Base-by-base conservation (phyloP, 2,797 vertebrate genomes). In the Gymnoscopelus microlampas region DNA sequence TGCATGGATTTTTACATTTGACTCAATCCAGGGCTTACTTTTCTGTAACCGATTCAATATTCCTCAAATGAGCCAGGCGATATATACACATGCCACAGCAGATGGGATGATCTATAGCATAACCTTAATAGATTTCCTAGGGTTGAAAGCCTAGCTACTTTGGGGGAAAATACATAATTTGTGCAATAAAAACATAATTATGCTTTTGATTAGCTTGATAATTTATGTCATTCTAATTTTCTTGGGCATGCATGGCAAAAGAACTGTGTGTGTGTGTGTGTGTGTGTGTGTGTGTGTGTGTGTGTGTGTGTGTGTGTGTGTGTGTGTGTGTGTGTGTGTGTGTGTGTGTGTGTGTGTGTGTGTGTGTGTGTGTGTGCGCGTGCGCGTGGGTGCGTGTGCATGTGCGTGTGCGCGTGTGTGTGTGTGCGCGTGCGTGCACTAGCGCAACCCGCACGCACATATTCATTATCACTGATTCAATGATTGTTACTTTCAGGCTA, bases 21-120 rank as follows among this genome's bases (percentile, higher is more conserved):
- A 90, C 88, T 92, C 93, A 91, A 94, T 94, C 91, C 80, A 71
- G 80, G 88, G 89, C 91, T 94, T 93, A 93, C 90, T 94, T 95
- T 93, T 93, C 92, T 95, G 93, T 94, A 95, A 95, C 93, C 84
- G 91, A 95, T 94, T 94, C 93, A 89, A 94, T 94, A 95, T 93
- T 92, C 87, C 90, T 89, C 87, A 93, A 94, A 95, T 91, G 93
- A 93, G 92, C 87, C 81, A 51, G 68, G 83, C 78, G 78, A 90
- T 91, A 89, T 90, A 85, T 86, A 86, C 79, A 84, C 85, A 87
- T 54, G 83, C 79, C 81, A 70, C 82, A 76, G 81, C 85, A 87
- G 92, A 94, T 89, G 91, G 87, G 87, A 93, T 94, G 93, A 94
- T 95, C 88, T 93, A 94, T 94, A 83, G 91, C 90, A 64, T 44